phyloP scores from a whole-genome alignment of 2,888 invertebrate species.

The Aporophyla lueneburgensis region DNA sequence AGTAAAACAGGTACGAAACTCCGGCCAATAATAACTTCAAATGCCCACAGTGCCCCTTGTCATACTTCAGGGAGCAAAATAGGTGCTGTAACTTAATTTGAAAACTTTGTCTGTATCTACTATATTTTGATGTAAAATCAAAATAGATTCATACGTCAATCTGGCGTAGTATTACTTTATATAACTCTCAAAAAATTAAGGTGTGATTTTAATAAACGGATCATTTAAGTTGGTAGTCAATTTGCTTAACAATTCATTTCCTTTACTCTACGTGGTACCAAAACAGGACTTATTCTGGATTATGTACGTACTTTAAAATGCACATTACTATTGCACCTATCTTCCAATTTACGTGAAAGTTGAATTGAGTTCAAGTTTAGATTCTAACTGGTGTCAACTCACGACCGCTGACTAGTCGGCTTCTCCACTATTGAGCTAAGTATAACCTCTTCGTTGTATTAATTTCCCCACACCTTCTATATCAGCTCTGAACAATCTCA shows the following conservation, averaged over 20 bases:
- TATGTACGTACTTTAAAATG: not conserved
- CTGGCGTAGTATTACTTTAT: not conserved
- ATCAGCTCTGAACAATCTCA: constrained; percentile 52
- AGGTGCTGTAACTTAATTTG: not conserved
- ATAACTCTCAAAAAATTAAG: not conserved
- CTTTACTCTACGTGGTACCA: not conserved
- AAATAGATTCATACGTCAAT: not conserved
- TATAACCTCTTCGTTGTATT: not conserved
- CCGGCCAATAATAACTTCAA: constrained; percentile 30
- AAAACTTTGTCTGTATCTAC: not conserved
- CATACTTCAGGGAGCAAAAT: constrained; percentile 1
- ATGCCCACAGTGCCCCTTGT: too few species aligned
- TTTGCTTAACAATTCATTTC: not conserved
- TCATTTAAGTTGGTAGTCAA: not conserved
- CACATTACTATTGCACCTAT: not conserved
- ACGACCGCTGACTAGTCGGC: not conserved
- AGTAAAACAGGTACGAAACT: constrained; percentile 35
- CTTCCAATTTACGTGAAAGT: not conserved
- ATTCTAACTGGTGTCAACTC: not conserved
- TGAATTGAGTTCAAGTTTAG: not conserved
- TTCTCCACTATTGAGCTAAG: not conserved
- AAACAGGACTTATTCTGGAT: not conserved
- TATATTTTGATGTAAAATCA: not conserved
- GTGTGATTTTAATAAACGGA: not conserved
- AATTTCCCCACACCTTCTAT: constrained; percentile 3